Conservation (phyloP, 2,797 vertebrate genomes). For the Galago senegalensis region DNA sequence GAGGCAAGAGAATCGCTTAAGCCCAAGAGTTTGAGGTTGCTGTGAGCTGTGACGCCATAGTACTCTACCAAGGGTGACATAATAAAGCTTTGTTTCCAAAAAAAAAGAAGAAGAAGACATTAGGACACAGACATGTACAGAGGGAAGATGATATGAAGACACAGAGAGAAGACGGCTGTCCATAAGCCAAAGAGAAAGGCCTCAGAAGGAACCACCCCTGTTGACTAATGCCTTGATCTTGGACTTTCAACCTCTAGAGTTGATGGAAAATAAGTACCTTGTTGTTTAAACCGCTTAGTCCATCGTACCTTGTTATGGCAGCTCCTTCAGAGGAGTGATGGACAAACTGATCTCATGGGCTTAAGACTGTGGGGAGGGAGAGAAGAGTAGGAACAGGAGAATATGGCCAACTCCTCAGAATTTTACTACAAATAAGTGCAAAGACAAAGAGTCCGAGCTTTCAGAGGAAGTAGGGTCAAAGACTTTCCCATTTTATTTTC, state of each 20-base stretch:
- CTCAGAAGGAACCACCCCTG: neutral
- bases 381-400: neutral
- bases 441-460: neutral
- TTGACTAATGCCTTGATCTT: neutral
- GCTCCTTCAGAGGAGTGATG: rapidly evolving
- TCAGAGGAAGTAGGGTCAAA: neutral
- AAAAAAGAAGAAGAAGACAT: neutral
- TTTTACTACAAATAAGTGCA: neutral
- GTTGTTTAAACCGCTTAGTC: neutral
- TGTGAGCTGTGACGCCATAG: too few relatives aligned
- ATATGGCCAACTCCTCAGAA: neutral
- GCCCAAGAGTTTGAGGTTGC: too few relatives aligned
- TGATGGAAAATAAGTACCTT: neutral
- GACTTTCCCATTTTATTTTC: neutral
- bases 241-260: neutral
- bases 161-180: neutral
- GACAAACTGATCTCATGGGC: rapidly evolving
- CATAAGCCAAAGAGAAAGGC: neutral
- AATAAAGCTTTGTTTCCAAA: too few relatives aligned
- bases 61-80: too few relatives aligned
- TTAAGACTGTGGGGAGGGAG: neutral
- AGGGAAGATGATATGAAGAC: neutral
- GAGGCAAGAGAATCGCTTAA: too few relatives aligned
- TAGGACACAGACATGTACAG: neutral
- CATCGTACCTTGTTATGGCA: rapidly evolving